Conservation (phyloP, 1,140 invertebrate genomes). For the Gryllus bimaculatus region DNA sequence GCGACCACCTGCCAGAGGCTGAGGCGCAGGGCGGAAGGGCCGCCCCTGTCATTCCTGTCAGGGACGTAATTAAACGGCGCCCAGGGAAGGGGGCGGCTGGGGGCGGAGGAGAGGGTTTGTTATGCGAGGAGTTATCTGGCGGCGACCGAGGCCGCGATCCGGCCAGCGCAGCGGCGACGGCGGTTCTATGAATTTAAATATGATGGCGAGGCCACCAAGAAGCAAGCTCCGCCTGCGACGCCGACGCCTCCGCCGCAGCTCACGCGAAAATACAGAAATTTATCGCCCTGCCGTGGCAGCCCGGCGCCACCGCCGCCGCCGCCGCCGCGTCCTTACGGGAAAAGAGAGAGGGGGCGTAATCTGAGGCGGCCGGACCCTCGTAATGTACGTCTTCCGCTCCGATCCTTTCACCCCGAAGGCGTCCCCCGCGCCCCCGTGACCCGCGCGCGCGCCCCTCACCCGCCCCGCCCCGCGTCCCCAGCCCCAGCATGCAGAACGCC, state of each 20-base stretch:
- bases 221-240: background rate
- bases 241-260: background rate
- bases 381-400: conserved; percentile 3
- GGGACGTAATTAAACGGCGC: background rate
- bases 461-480: background rate
- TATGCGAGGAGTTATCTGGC: background rate
- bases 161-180: background rate
- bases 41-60: background rate
- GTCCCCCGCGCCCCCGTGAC: too few species aligned
- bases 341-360: background rate
- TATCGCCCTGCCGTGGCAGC: background rate
- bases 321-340: background rate
- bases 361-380: background rate
- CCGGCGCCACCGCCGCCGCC: too few species aligned
- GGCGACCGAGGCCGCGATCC: background rate
- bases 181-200: background rate
- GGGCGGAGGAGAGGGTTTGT: background rate
- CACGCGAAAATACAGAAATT: conserved; percentile 4
- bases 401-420: background rate
- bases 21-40: too few species aligned
- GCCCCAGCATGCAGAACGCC: background rate
- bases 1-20: too few species aligned
- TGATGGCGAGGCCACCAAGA: background rate
- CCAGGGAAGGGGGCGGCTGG: background rate
- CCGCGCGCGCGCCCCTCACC: too few species aligned